Evolutionary conservation across 1,140 invertebrate species (phyloP).

Genomic region (Drosophila chauvacae): DNA sequence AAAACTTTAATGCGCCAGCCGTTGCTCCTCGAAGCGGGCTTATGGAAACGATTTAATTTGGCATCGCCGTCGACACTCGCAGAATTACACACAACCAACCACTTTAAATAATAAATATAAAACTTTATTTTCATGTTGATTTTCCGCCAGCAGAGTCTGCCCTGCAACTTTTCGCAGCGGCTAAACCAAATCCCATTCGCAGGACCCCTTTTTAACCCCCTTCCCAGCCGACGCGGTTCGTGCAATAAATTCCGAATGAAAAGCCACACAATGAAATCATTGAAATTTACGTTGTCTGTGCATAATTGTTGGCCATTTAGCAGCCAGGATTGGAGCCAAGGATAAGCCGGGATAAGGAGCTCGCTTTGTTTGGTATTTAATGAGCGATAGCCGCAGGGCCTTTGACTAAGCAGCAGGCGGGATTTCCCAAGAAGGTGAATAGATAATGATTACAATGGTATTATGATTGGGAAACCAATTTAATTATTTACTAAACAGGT

Average conservation of each 20-base stretch:
- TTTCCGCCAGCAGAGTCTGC: conserved; percentile 64
- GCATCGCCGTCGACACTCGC: conserved; percentile 43
- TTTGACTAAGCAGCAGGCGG: conserved; percentile 21
- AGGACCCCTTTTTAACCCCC: neutral
- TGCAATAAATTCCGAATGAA: conserved; percentile 60
- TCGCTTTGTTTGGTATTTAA: conserved; percentile 30
- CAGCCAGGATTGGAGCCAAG: conserved; percentile 28
- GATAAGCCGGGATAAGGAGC: conserved; percentile 36
- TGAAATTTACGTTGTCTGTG: conserved; percentile 66
- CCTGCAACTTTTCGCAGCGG: conserved; percentile 57
- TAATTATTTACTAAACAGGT: conserved; percentile 9
- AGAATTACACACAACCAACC: conserved; percentile 34
- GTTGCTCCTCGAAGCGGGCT: conserved; percentile 21
- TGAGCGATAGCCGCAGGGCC: conserved; percentile 22
- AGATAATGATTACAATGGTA: conserved; percentile 1
- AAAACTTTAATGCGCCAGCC: conserved; percentile 35
- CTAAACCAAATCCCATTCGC: conserved; percentile 23
- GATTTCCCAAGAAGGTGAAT: conserved; percentile 1
- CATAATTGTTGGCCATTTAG: conserved; percentile 73
- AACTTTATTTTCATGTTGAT: conserved; percentile 73
- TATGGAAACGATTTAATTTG: conserved; percentile 43
- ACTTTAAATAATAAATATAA: conserved; percentile 67
- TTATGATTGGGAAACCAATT: neutral
- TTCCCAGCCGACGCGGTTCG: neutral
- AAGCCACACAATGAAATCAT: conserved; percentile 68